phyloP scores from a whole-genome alignment of 2,113 vertebrate species.

The Ondatra zibethicus region DNA sequence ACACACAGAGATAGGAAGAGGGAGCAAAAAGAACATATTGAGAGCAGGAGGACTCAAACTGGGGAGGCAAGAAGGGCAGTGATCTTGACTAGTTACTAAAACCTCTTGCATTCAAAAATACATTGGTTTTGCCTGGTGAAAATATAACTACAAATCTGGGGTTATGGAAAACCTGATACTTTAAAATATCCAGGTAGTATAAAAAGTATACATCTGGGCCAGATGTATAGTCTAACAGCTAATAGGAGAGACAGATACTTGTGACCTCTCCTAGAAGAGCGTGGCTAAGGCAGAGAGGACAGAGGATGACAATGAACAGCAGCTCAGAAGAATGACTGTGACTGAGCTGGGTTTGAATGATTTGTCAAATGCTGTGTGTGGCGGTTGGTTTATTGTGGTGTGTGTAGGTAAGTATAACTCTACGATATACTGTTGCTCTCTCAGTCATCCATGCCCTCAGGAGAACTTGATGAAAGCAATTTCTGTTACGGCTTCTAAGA shows the following conservation, averaged over 20 bases:
- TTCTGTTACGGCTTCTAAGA: background rate
- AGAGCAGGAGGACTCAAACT: background rate
- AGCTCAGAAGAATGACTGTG: background rate
- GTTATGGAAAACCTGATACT: background rate
- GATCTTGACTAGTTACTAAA: background rate
- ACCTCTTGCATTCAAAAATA: background rate
- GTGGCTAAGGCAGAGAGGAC: background rate
- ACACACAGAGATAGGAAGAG: background rate
- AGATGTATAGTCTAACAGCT: background rate
- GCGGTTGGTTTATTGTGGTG: background rate
- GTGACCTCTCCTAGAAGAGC: background rate
- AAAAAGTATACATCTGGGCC: background rate
- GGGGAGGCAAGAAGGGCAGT: background rate
- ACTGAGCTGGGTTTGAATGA: background rate
- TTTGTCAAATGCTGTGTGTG: background rate
- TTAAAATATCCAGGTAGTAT: background rate
- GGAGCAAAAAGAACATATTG: background rate
- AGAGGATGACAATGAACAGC: background rate
- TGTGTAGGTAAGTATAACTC: background rate
- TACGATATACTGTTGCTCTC: background rate
- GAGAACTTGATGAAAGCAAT: background rate
- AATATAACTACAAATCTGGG: constrained; percentile 19
- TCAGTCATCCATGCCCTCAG: background rate
- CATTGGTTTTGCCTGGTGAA: background rate
- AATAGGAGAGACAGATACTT: background rate